Conservation (phyloP, 1,140 invertebrate genomes). For the Eubasilissa regina region DNA sequence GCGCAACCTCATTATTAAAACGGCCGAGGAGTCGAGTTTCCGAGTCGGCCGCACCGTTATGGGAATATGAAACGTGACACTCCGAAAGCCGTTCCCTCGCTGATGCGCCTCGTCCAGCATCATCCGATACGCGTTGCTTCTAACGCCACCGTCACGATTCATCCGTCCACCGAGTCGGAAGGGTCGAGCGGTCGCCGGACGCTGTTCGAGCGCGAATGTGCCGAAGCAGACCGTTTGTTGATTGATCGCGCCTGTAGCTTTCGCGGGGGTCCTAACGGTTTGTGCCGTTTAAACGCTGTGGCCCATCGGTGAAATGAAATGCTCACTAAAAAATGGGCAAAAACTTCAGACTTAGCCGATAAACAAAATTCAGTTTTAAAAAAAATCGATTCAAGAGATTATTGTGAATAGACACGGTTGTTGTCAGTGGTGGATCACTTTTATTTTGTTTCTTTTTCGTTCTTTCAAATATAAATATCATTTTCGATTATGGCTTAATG, state of each 20-base stretch:
- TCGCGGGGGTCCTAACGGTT: no score
- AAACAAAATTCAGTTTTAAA: no score
- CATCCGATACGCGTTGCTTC: slow-evolving; percentile 6
- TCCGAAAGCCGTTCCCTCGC: slow-evolving; percentile 1
- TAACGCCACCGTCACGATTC: neutral
- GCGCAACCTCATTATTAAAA: slow-evolving; percentile 26
- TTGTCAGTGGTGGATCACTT: no score
- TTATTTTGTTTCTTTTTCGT: no score
- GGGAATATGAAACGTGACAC: slow-evolving; percentile 38
- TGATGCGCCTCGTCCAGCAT: slow-evolving; percentile 8
- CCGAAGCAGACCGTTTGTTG: no score
- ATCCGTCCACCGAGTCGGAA: neutral
- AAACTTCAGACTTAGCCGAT: neutral
- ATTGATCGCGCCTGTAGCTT: no score
- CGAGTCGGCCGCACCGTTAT: slow-evolving; percentile 26
- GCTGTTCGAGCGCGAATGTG: no score
- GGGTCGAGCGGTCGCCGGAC: no score
- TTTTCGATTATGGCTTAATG: no score
- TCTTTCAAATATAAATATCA: no score
- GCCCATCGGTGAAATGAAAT: neutral
- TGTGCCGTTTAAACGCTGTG: neutral
- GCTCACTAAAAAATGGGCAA: neutral
- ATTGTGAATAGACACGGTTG: no score
- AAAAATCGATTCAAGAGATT: no score
- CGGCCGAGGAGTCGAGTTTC: slow-evolving; percentile 25